A percentile compares a stretch with the other conserved stretches of the same genome.
These are phyloP conservation scores for Perca schrenkii DNA, from an alignment of 2,113 vertebrate genomes.

Conservation along the genomic window DNA sequence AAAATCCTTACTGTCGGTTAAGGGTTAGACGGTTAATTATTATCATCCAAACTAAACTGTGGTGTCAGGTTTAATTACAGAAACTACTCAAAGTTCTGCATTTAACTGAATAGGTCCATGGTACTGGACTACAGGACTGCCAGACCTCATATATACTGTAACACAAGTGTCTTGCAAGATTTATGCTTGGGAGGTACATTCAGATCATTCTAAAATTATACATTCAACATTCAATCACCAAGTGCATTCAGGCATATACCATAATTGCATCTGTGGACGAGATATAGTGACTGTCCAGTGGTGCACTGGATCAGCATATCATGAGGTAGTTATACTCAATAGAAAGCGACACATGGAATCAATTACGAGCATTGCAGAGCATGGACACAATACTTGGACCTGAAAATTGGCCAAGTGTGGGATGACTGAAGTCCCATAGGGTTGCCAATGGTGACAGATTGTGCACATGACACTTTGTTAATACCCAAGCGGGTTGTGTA, in stretches of 20 bases:
- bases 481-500: conserved; percentile 4
- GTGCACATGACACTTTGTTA: conserved; percentile 24
- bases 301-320: not conserved
- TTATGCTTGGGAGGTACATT: not conserved
- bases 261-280: not conserved
- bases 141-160: not conserved
- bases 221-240: conserved; percentile 35
- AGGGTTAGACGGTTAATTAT: too few relatives aligned
- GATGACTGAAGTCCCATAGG: conserved; percentile 43
- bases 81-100: not conserved
- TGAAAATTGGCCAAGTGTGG: conserved; percentile 24
- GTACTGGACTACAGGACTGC: not conserved
- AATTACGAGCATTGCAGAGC: conserved; percentile 16
- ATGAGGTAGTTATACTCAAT: conserved; percentile 27
- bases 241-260: conserved; percentile 26
- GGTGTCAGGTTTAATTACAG: not conserved
- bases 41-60: not conserved
- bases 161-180: not conserved
- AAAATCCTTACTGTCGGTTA: too few relatives aligned
- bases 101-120: not conserved
- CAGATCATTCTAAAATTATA: conserved; percentile 21
- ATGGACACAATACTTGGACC: conserved; percentile 14
- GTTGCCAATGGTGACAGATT: conserved; percentile 42
- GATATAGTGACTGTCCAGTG: conserved; percentile 14
- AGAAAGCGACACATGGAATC: conserved; percentile 25